Evolutionary conservation across 1,140 invertebrate species (phyloP).

Genomic region (Drosophila tropicalis): DNA sequence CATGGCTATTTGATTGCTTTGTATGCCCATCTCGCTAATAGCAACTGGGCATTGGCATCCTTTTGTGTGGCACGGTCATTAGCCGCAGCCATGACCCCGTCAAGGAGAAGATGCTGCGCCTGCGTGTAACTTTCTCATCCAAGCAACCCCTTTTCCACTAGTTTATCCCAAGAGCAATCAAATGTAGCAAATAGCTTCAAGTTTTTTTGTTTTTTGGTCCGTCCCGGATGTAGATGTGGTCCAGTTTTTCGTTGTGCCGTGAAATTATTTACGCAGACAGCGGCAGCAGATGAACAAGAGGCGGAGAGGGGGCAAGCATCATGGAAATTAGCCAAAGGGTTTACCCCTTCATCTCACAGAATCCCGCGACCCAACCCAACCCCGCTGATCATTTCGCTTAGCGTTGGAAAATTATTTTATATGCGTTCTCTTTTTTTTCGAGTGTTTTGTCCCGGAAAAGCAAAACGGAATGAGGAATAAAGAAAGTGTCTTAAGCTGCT

Average conservation of each 20-base stretch:
- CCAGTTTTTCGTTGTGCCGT: constrained; percentile 42
- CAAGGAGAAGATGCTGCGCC: constrained; percentile 46
- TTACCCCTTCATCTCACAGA: constrained; percentile 41
- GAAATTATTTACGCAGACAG: constrained; percentile 21
- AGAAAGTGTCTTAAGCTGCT: constrained; percentile 77
- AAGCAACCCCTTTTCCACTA: constrained; percentile 38
- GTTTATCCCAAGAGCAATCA: constrained; percentile 40
- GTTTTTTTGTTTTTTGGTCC: constrained; percentile 13
- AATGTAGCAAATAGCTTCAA: constrained; percentile 41
- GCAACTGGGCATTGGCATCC: constrained; percentile 65
- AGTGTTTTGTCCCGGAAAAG: constrained; percentile 71
- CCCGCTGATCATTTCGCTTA: constrained; percentile 67
- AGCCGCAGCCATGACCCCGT: constrained; percentile 71
- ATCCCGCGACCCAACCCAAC: constrained; percentile 40
- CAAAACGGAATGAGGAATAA: constrained; percentile 30
- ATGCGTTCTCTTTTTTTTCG: constrained; percentile 56
- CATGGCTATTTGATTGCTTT: constrained; percentile 74
- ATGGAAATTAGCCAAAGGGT: constrained; percentile 65
- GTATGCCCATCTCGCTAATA: constrained; percentile 55
- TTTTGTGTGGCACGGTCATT: constrained; percentile 59
- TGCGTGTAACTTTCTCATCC: constrained; percentile 47
- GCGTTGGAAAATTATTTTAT: constrained; percentile 56
- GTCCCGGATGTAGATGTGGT: constrained; percentile 43
- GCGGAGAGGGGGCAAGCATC: constrained; percentile 29
- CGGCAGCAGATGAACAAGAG: neutral